Conservation (phyloP, 1,140 invertebrate species). For the Zophobas morio region DNA sequence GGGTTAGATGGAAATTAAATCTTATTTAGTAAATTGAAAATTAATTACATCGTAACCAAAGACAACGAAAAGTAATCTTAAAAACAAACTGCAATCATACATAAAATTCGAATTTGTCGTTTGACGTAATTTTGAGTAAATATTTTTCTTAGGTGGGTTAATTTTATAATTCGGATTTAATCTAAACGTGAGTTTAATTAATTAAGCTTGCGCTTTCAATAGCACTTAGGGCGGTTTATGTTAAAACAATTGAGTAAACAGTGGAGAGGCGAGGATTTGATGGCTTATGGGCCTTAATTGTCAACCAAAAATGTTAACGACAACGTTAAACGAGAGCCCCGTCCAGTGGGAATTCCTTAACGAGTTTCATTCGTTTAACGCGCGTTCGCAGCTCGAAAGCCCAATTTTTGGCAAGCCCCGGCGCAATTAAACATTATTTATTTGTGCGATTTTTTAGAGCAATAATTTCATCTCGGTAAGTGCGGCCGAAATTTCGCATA, state of each 20-base stretch:
- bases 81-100: too few relatives aligned
- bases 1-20: too few relatives aligned
- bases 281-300: background rate
- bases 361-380: conserved; percentile 21
- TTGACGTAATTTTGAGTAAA: too few relatives aligned
- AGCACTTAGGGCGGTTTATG: background rate
- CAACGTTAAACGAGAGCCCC: conserved; percentile 15
- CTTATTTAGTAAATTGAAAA: too few relatives aligned
- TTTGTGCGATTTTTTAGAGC: conserved; percentile 22
- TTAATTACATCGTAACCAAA: too few relatives aligned
- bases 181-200: too few relatives aligned
- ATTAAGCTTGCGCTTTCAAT: too few relatives aligned
- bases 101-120: too few relatives aligned
- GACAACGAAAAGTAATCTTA: too few relatives aligned
- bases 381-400: conserved; percentile 21
- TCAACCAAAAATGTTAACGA: conserved; percentile 14
- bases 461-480: conserved; percentile 19
- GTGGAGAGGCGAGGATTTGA: background rate
- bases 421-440: conserved; percentile 32
- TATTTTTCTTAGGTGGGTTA: too few relatives aligned
- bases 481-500: conserved; percentile 4
- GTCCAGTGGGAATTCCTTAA: conserved; percentile 22
- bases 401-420: conserved; percentile 23
- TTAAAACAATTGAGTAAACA: background rate
- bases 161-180: too few relatives aligned